phyloP scores from a whole-genome alignment of 2,113 vertebrate species.

The Laticauda colubrina region DNA sequence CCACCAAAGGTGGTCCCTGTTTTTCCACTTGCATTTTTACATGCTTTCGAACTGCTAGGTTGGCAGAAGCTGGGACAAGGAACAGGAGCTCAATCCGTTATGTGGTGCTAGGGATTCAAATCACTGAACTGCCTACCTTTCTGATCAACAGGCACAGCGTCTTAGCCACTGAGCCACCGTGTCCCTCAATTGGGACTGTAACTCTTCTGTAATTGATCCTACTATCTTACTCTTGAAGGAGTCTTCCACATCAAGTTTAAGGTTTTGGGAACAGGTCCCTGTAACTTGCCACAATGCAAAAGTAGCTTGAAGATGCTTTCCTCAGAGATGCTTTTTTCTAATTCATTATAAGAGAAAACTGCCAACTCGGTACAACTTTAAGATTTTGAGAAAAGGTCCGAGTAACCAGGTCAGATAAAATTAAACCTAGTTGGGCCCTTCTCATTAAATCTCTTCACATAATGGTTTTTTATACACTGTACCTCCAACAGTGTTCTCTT shows the following conservation, averaged over 20 bases:
- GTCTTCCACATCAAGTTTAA: not conserved
- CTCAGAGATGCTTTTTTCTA: not conserved
- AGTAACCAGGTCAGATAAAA: not conserved
- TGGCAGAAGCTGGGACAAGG: too few relatives aligned
- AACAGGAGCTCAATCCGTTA: too few relatives aligned
- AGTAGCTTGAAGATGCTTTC: not conserved
- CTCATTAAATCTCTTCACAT: not conserved
- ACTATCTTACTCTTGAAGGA: not conserved
- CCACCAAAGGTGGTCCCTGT: too few relatives aligned
- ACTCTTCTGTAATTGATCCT: too few relatives aligned
- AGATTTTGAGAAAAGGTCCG: not conserved
- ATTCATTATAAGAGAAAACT: not conserved
- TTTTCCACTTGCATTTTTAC: too few relatives aligned
- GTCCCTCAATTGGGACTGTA: too few relatives aligned
- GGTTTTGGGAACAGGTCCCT: not conserved
- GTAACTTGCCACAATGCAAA: not conserved
- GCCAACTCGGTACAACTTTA: not conserved
- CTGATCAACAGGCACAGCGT: too few relatives aligned
- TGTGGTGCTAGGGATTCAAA: too few relatives aligned
- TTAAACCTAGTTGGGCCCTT: not conserved
- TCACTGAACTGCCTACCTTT: too few relatives aligned
- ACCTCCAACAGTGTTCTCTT: not conserved
- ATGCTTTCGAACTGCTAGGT: too few relatives aligned
- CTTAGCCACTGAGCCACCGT: too few relatives aligned
- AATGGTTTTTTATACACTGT: not conserved